These are phyloP conservation scores for Calameuta filiformis DNA, from an alignment of 2,888 invertebrate species.

Conservation along the genomic window DNA sequence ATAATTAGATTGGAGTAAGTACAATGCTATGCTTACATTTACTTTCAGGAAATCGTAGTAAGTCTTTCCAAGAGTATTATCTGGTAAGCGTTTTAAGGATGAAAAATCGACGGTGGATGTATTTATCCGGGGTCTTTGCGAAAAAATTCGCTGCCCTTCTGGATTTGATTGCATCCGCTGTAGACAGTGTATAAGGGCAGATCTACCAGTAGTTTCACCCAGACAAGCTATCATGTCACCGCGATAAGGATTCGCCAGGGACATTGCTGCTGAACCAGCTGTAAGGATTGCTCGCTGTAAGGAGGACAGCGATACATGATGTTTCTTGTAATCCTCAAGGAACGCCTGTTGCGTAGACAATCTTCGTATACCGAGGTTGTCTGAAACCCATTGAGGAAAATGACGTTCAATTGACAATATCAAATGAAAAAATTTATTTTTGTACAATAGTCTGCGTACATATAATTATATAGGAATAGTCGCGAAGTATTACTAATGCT, in stretches of 20 bases:
- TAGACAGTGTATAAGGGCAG: slow-evolving; percentile 78
- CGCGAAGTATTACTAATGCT: background rate
- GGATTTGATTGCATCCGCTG: slow-evolving; percentile 79
- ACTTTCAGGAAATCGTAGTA: slow-evolving; percentile 86
- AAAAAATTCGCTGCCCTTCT: slow-evolving; percentile 82
- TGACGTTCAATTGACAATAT: slow-evolving; percentile 26
- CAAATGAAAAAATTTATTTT: slow-evolving; percentile 25
- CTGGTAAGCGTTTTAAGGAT: slow-evolving; percentile 77
- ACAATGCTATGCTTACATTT: slow-evolving; percentile 71
- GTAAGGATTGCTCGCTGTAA: slow-evolving; percentile 84
- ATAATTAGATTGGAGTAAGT: background rate
- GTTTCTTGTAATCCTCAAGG: slow-evolving; percentile 72
- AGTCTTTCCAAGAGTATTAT: slow-evolving; percentile 84
- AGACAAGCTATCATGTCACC: slow-evolving; percentile 95
- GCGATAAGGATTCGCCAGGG: slow-evolving; percentile 83
- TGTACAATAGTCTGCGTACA: slow-evolving; percentile 19
- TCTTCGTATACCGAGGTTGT: slow-evolving; percentile 30
- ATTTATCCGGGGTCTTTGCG: slow-evolving; percentile 88
- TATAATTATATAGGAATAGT: background rate
- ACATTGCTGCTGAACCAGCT: slow-evolving; percentile 87
- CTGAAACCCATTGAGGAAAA: slow-evolving; percentile 48
- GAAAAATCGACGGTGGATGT: slow-evolving; percentile 82
- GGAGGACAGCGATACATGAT: slow-evolving; percentile 74
- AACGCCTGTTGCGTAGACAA: slow-evolving; percentile 66
- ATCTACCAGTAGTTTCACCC: slow-evolving; percentile 87